Percentiles rank a stretch among this genome's conserved stretches.
phyloP scores from a whole-genome alignment of 2,888 invertebrate genomes.

The Pristionchus arcanus region DNA sequence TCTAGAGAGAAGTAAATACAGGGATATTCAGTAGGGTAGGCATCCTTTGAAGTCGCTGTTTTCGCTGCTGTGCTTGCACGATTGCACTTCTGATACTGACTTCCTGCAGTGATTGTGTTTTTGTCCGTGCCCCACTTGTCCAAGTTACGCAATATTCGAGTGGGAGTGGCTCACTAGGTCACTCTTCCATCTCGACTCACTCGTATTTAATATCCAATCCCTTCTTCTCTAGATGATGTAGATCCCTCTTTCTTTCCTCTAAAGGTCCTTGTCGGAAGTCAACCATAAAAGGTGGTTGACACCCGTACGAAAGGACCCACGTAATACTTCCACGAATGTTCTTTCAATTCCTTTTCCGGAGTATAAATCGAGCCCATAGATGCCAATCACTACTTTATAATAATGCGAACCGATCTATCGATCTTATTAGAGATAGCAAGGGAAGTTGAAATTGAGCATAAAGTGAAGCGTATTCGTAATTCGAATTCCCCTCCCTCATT shows the following conservation, averaged over 20 bases:
- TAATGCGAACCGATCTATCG: too few relatives aligned
- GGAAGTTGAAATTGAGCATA: too few relatives aligned
- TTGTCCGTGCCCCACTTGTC: not conserved
- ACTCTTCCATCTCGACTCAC: not conserved
- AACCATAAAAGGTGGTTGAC: conserved; percentile 43
- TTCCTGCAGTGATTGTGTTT: not conserved
- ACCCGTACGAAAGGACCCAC: not conserved
- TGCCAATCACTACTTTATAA: too few relatives aligned
- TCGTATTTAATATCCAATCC: not conserved
- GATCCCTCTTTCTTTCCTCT: not conserved
- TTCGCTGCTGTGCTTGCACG: not conserved
- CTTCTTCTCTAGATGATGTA: not conserved
- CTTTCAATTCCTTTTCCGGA: not conserved
- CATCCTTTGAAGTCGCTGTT: not conserved
- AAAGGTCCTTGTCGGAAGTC: conserved; percentile 28
- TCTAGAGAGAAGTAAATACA: not conserved
- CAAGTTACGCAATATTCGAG: not conserved
- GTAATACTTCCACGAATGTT: not conserved
- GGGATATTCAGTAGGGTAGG: not conserved
- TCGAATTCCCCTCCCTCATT: too few relatives aligned
- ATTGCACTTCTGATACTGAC: not conserved
- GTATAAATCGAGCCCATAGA: not conserved
- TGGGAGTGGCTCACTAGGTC: not conserved
- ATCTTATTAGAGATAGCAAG: too few relatives aligned
- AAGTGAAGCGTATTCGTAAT: too few relatives aligned